These are phyloP conservation scores for Melanaphis sacchari DNA, from an alignment of 1,140 invertebrate genomes.

Conservation along the genomic window DNA sequence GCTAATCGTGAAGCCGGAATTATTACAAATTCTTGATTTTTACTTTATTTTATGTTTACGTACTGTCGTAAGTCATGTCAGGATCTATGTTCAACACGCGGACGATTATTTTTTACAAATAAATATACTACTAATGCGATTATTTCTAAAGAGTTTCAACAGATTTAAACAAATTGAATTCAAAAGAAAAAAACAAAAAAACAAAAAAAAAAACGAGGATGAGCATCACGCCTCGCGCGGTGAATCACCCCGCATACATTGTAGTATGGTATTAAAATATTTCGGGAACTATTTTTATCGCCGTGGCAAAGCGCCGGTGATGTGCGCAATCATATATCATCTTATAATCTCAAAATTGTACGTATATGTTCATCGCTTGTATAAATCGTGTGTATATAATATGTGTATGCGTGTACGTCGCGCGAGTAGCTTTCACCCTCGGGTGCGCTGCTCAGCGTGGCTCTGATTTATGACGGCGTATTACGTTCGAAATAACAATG, in stretches of 20 bases:
- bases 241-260: not conserved
- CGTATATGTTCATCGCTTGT: too few species aligned
- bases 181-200: not conserved
- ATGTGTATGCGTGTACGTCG: not conserved
- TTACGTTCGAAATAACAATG: conserved; percentile 36
- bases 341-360: not conserved
- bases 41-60: too few species aligned
- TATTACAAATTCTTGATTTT: too few species aligned
- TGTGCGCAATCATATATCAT: not conserved
- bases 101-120: too few species aligned
- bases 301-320: not conserved
- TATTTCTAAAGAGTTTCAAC: too few species aligned
- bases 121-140: too few species aligned
- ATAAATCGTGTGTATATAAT: not conserved
- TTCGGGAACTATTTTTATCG: not conserved
- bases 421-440: not conserved
- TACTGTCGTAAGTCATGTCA: too few species aligned
- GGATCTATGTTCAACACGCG: too few species aligned
- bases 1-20: too few species aligned
- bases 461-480: conserved; percentile 29
- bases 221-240: too few species aligned
- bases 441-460: not conserved
- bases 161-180: too few species aligned
- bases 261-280: not conserved
- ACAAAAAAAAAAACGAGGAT: not conserved